phyloP scores from a whole-genome alignment of 2,113 vertebrate genomes.

The Larimichthys crocea region DNA sequence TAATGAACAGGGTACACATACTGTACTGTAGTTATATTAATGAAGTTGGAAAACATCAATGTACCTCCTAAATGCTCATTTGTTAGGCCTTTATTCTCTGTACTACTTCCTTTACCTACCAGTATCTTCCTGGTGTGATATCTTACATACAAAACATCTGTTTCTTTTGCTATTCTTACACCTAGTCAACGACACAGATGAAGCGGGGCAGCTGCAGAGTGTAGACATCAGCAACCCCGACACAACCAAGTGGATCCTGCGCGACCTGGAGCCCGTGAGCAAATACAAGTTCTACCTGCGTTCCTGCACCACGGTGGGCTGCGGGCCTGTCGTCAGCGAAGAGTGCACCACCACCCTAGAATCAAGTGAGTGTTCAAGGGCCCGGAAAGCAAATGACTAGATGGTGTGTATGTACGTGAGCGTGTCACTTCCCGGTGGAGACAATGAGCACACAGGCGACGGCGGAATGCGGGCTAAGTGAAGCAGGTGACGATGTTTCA shows the following conservation, averaged over 20 bases:
- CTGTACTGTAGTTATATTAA: background rate
- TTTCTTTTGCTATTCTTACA: background rate
- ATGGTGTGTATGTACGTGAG: background rate
- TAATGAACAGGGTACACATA: background rate
- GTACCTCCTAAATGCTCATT: background rate
- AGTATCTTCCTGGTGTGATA: background rate
- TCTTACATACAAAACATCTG: background rate
- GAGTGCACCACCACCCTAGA: conserved; percentile 88
- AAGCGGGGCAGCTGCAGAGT: conserved; percentile 84
- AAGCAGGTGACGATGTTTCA: conserved; percentile 38
- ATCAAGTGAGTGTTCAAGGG: conserved; percentile 87
- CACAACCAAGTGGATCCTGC: conserved; percentile 86
- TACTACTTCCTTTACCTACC: background rate
- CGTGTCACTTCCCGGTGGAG: background rate
- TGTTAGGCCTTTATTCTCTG: background rate
- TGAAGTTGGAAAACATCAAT: background rate
- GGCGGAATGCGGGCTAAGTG: background rate
- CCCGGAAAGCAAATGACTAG: background rate
- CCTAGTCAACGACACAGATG: conserved; percentile 92
- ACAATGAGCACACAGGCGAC: background rate
- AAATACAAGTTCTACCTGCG: conserved; percentile 94
- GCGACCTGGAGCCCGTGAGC: conserved; percentile 87
- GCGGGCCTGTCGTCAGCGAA: conserved; percentile 89
- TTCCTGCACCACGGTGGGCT: conserved; percentile 91
- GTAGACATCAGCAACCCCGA: conserved; percentile 85